Conservation (phyloP, 2,888 invertebrate genomes). For the Phortica magna region DNA sequence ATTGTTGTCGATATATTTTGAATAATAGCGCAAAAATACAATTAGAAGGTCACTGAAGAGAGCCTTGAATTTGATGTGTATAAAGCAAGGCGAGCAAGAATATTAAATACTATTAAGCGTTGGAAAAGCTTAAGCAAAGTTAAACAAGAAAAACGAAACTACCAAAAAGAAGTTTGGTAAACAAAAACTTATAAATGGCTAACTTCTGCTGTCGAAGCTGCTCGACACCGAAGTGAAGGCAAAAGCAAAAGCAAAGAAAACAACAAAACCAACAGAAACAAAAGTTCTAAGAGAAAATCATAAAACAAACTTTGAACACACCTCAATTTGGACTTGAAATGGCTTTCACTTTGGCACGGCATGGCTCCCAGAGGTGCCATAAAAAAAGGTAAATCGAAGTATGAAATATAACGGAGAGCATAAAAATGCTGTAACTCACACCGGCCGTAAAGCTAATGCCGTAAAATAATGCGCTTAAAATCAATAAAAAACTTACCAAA, state of each 20-base stretch:
- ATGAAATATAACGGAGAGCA: conserved; percentile 42
- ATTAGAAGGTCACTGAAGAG: neutral
- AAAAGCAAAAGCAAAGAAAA: neutral
- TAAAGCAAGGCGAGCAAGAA: too few relatives aligned
- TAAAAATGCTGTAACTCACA: conserved; percentile 8
- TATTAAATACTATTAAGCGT: too few relatives aligned
- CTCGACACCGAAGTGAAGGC: neutral
- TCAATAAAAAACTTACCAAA: conserved; percentile 48
- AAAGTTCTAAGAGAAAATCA: neutral
- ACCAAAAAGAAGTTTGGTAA: conserved; percentile 1
- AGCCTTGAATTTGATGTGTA: too few relatives aligned
- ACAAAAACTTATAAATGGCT: conserved; percentile 17
- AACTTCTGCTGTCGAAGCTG: conserved; percentile 5
- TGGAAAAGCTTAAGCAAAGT: neutral
- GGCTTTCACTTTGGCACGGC: conserved; percentile 69
- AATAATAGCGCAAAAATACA: neutral
- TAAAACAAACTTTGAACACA: conserved; percentile 19
- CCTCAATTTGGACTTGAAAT: conserved; percentile 63
- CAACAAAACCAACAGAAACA: neutral
- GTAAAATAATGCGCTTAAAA: conserved; percentile 2
- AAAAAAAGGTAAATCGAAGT: conserved; percentile 68
- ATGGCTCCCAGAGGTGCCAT: conserved; percentile 69
- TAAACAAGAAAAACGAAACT: neutral
- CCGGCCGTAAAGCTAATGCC: conserved; percentile 16
- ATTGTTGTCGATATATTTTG: too few relatives aligned